phyloP scores from a whole-genome alignment of 2,888 invertebrate species.

The Drosophila helvetica region DNA sequence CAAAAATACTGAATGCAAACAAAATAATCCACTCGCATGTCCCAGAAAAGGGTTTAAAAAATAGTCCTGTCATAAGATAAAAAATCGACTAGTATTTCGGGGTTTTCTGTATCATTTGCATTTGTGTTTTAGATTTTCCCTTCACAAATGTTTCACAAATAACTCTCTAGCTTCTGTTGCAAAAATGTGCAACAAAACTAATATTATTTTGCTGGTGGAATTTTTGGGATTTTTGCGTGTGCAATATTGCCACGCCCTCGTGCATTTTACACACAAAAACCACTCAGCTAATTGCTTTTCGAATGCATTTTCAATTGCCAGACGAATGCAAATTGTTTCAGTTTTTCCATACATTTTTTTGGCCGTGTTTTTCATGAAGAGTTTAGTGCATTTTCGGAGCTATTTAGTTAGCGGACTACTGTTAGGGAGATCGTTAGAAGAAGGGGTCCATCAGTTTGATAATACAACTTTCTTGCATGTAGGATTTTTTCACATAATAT shows the following conservation, averaged over 20 bases:
- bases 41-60: neutral
- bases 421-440: neutral
- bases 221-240: neutral
- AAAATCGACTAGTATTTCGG: neutral
- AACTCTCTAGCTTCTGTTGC: constrained; percentile 2
- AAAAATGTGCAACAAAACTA: constrained; percentile 14
- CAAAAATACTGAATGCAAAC: neutral
- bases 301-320: constrained; percentile 45
- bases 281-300: constrained; percentile 47
- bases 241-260: constrained; percentile 30
- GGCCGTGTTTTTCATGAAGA: too few relatives aligned
- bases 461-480: too few relatives aligned
- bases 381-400: too few relatives aligned
- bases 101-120: neutral
- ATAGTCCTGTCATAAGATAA: neutral
- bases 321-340: neutral
- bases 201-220: constrained; percentile 5
- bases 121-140: too few relatives aligned
- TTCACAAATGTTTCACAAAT: too few relatives aligned
- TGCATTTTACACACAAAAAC: constrained; percentile 36
- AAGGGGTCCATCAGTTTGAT: neutral
- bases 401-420: neutral
- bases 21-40: neutral
- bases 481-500: too few relatives aligned
- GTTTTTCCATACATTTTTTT: neutral